Evolutionary conservation across 2,888 invertebrate genomes (phyloP).

Genomic region (Epiblema foenella): DNA sequence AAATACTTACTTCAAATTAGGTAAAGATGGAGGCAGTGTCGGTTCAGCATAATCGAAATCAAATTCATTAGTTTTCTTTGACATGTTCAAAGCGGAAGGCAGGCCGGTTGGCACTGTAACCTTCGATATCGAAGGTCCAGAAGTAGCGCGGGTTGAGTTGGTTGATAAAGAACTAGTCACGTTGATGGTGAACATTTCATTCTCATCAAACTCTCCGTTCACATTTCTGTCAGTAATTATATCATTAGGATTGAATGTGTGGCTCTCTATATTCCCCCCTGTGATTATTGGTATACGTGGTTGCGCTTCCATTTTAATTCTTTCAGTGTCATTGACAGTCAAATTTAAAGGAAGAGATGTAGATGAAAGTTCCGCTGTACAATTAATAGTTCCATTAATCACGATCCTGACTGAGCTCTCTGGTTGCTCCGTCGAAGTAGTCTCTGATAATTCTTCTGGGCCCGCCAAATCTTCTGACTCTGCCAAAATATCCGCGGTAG

Average conservation of each 20-base stretch:
- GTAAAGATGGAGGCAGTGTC: conserved; percentile 92
- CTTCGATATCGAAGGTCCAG: conserved; percentile 52
- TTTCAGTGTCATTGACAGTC: conserved; percentile 60
- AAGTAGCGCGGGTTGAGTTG: conserved; percentile 67
- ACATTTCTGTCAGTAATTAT: conserved; percentile 73
- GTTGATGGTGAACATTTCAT: conserved; percentile 83
- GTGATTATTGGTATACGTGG: conserved; percentile 66
- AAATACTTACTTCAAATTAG: conserved; percentile 88
- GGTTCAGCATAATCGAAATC: conserved; percentile 89
- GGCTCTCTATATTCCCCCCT: conserved; percentile 60
- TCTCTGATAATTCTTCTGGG: conserved; percentile 46
- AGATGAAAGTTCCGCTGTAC: conserved; percentile 77
- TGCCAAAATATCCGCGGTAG: conserved; percentile 47
- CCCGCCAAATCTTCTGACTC: conserved; percentile 46
- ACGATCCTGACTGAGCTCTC: conserved; percentile 71
- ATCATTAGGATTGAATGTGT: conserved; percentile 70
- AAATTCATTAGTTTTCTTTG: conserved; percentile 85
- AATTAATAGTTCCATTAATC: conserved; percentile 78
- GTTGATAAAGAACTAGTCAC: conserved; percentile 82
- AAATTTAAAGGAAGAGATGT: conserved; percentile 68
- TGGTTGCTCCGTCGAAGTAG: conserved; percentile 64
- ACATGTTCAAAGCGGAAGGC: conserved; percentile 76
- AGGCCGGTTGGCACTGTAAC: conserved; percentile 66
- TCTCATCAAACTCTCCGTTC: conserved; percentile 72
- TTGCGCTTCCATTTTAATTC: conserved; percentile 58